A percentile compares a stretch with the other conserved stretches of the same genome.
Evolutionary conservation across 2,888 invertebrate genomes (phyloP).

Genomic region (Tipula vernalis): DNA sequence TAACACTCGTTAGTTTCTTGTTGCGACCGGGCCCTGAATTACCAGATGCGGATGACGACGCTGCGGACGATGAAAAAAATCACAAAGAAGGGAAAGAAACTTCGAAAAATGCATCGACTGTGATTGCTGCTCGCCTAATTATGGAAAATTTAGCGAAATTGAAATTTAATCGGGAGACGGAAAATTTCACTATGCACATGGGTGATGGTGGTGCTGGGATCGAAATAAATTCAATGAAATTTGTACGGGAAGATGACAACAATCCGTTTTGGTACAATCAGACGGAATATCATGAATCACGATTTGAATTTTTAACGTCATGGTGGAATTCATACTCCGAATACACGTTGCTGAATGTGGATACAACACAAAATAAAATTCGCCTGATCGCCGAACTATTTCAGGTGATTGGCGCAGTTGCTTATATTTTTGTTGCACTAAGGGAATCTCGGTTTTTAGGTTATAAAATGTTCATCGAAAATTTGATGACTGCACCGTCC

Average conservation of each 20-base stretch:
- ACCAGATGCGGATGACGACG: slow-evolving; percentile 23
- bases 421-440: slow-evolving; percentile 73
- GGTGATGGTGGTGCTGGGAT: neutral
- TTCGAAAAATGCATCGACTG: neutral
- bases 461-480: slow-evolving; percentile 86
- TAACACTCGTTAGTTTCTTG: slow-evolving; percentile 80
- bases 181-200: neutral
- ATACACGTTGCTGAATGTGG: slow-evolving; percentile 33
- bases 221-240: neutral
- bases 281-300: slow-evolving; percentile 29
- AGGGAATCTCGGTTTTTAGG: slow-evolving; percentile 86
- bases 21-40: slow-evolving; percentile 69
- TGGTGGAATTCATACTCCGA: slow-evolving; percentile 33
- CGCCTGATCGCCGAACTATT: slow-evolving; percentile 66
- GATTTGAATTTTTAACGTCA: slow-evolving; percentile 24
- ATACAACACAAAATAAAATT: slow-evolving; percentile 29
- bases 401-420: slow-evolving; percentile 68
- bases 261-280: slow-evolving; percentile 32
- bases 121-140: neutral
- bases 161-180: neutral
- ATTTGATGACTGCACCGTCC: slow-evolving; percentile 81
- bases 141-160: neutral
- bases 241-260: neutral
- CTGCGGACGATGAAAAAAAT: slow-evolving; percentile 13
- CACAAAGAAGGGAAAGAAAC: neutral